Evolutionary conservation across 2,113 vertebrate species (phyloP).

Genomic region (Marmota monax): DNA sequence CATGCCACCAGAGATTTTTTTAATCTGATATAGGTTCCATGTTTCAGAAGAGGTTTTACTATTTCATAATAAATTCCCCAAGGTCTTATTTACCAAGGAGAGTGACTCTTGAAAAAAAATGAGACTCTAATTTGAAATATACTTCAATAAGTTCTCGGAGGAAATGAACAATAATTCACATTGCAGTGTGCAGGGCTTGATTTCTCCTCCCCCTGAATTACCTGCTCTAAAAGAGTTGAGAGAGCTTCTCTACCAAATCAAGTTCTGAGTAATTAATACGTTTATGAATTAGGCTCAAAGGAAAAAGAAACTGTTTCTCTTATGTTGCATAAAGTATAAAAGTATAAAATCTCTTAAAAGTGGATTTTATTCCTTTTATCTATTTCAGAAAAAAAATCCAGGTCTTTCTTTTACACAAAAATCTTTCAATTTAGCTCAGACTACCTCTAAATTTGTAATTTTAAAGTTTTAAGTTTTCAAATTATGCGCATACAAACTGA

Average conservation of each 20-base stretch:
- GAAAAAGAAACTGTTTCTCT: conserved; percentile 10
- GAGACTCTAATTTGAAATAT: conserved; percentile 79
- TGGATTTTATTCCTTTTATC: conserved; percentile 23
- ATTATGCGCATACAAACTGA: neutral
- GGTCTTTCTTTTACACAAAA: conserved; percentile 32
- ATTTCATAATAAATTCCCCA: conserved; percentile 71
- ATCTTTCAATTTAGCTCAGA: conserved; percentile 2
- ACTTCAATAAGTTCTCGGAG: conserved; percentile 63
- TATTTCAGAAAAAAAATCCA: conserved; percentile 35
- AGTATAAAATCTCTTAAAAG: conserved; percentile 34
- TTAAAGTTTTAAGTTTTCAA: conserved; percentile 50
- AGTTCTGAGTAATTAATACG: conserved; percentile 68
- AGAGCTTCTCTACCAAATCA: conserved; percentile 57
- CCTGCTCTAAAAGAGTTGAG: conserved; percentile 52
- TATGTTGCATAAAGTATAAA: neutral
- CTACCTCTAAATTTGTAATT: conserved; percentile 1
- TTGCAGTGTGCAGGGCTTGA: neutral
- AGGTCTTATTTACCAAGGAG: conserved; percentile 49
- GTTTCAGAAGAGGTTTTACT: conserved; percentile 75
- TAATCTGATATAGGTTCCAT: conserved; percentile 58
- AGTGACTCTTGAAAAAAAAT: conserved; percentile 77
- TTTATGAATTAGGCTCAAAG: conserved; percentile 62
- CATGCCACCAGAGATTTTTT: conserved; percentile 49
- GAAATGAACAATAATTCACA: conserved; percentile 64
- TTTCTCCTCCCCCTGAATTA: conserved; percentile 67